Conservation (phyloP, 2,113 vertebrate species). For the Tamias sibiricus region DNA sequence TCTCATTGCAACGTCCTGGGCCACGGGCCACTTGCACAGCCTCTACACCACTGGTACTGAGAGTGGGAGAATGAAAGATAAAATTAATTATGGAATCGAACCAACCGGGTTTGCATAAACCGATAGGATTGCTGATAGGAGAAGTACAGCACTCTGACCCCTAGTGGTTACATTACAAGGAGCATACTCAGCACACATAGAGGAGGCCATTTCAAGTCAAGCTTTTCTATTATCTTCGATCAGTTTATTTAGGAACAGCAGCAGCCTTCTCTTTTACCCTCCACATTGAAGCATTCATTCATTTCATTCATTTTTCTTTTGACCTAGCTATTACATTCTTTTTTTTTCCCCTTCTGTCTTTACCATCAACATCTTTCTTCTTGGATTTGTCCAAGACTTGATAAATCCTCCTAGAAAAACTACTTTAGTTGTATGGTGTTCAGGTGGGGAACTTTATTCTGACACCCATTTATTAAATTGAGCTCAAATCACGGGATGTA, state of each 20-base stretch:
- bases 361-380: not conserved
- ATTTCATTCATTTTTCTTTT: not conserved
- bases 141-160: slow-evolving; percentile 59
- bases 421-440: not conserved
- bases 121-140: not conserved
- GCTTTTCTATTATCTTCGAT: not conserved
- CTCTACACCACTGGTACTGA: not conserved
- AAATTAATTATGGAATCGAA: slow-evolving; percentile 9
- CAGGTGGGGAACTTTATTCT: not conserved
- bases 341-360: too few relatives aligned
- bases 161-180: slow-evolving; percentile 63
- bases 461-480: not conserved
- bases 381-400: slow-evolving; percentile 1
- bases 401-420: slow-evolving; percentile 40
- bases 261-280: not conserved
- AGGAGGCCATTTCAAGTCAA: not conserved
- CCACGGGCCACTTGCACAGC: not conserved
- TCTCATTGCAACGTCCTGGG: not conserved
- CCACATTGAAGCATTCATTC: not conserved
- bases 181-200: not conserved
- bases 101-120: not conserved
- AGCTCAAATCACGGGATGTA: not conserved
- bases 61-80: not conserved
- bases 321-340: not conserved
- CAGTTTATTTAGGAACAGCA: not conserved